Conservation (phyloP, 2,888 invertebrate genomes). For the Perdita meconis region DNA sequence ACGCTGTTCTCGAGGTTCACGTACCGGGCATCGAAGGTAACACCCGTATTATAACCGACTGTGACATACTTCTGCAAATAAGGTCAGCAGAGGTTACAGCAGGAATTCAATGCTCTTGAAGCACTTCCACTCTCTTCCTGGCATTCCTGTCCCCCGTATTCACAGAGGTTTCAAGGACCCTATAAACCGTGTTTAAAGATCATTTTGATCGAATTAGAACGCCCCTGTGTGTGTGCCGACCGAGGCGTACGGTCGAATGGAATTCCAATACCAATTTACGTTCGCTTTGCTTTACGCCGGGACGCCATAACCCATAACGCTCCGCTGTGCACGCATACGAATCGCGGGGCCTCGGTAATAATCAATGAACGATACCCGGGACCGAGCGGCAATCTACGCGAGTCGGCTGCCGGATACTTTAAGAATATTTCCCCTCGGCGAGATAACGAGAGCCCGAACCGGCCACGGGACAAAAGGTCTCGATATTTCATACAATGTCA, state of each 20-base stretch:
- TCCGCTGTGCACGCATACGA: slow-evolving; percentile 8
- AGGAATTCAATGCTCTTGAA: slow-evolving; percentile 42
- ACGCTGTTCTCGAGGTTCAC: slow-evolving; percentile 11
- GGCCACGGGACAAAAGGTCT: neutral
- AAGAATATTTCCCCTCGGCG: slow-evolving; percentile 5
- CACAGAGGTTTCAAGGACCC: slow-evolving; percentile 62
- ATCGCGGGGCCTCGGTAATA: neutral
- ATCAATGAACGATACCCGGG: slow-evolving; percentile 19
- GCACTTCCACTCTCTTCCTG: slow-evolving; percentile 15
- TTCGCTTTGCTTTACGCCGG: slow-evolving; percentile 56
- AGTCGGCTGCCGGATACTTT: neutral
- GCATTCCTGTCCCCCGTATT: slow-evolving; percentile 46
- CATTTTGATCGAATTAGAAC: slow-evolving; percentile 67
- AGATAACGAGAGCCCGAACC: neutral
- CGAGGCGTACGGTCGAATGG: slow-evolving; percentile 38
- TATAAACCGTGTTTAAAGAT: slow-evolving; percentile 67
- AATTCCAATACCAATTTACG: slow-evolving; percentile 68
- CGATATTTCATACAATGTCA: slow-evolving; percentile 5
- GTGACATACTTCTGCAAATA: slow-evolving; percentile 56
- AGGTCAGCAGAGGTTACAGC: slow-evolving; percentile 22
- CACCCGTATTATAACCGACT: slow-evolving; percentile 28
- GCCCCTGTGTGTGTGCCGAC: slow-evolving; percentile 4
- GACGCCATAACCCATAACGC: slow-evolving; percentile 38
- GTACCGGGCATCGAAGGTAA: slow-evolving; percentile 16
- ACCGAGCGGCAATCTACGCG: slow-evolving; percentile 24